phyloP scores from a whole-genome alignment of 2,888 invertebrate genomes.

The Watsonalla cultraria region DNA sequence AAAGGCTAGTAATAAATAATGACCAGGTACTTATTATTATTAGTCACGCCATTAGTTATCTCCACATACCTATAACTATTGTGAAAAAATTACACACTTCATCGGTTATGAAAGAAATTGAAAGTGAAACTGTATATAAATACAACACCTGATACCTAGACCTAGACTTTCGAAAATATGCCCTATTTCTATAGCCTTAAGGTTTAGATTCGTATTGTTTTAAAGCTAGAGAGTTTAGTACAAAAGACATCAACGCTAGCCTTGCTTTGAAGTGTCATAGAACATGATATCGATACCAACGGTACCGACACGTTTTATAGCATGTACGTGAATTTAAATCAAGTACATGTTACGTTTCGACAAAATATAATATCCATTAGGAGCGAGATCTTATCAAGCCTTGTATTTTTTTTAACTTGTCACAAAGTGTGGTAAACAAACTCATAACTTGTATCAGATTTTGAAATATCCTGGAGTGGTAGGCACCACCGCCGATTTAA shows the following conservation, averaged over 20 bases:
- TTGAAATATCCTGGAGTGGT: no score
- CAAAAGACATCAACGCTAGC: conserved; percentile 31
- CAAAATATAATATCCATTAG: no score
- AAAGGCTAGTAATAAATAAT: no score
- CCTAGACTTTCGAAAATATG: not conserved
- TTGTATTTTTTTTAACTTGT: no score
- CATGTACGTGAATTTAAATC: not conserved
- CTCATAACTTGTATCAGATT: no score
- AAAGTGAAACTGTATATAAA: not conserved
- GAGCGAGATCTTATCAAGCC: no score
- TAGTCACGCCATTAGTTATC: no score
- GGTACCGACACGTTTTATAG: not conserved
- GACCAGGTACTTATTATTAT: no score
- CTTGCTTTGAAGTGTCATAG: conserved; percentile 16
- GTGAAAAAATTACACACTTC: not conserved
- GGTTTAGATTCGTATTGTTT: not conserved
- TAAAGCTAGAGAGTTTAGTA: conserved; percentile 6
- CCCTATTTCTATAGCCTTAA: not conserved
- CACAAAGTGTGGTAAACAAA: no score
- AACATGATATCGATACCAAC: not conserved
- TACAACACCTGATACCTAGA: not conserved
- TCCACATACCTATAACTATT: not conserved
- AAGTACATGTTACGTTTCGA: no score
- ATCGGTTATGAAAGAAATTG: not conserved
- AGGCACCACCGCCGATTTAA: no score